phyloP scores from a whole-genome alignment of 2,797 vertebrate species.

The Tolypeutes matacus region DNA sequence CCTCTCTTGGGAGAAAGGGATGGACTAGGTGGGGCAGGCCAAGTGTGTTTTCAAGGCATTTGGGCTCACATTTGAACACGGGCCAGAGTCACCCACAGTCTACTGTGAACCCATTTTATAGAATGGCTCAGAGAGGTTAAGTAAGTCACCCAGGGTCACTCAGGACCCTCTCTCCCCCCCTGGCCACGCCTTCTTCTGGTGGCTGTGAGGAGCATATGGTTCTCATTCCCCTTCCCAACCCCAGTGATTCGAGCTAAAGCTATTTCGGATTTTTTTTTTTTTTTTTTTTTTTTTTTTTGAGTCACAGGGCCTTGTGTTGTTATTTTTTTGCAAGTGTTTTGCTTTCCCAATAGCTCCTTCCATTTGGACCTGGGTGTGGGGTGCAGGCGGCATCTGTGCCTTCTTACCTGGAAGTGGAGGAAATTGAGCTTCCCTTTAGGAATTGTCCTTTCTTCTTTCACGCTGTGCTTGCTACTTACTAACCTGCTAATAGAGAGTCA shows the following conservation, averaged over 20 bases:
- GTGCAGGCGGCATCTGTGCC: not conserved
- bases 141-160: not conserved
- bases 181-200: not conserved
- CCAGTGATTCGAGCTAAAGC: not conserved
- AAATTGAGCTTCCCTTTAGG: not conserved
- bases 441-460: not conserved
- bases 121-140: not conserved
- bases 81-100: not conserved
- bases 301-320: not conserved
- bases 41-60: not conserved
- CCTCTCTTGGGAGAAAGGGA: not conserved
- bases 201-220: not conserved
- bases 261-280: not conserved
- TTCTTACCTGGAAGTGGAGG: not conserved
- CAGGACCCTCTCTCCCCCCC: not conserved
- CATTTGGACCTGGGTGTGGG: not conserved
- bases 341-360: not conserved
- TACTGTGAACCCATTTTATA: not conserved
- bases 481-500: not conserved
- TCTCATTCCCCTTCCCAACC: not conserved
- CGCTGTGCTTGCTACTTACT: not conserved
- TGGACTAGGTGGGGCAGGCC: not conserved
- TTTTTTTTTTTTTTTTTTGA: constrained; percentile 56
- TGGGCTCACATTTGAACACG: not conserved
- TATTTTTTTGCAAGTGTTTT: not conserved